These are phyloP conservation scores for Sebastolobus alascanus DNA, from an alignment of 2,797 vertebrate genomes.

Conservation along the genomic window DNA sequence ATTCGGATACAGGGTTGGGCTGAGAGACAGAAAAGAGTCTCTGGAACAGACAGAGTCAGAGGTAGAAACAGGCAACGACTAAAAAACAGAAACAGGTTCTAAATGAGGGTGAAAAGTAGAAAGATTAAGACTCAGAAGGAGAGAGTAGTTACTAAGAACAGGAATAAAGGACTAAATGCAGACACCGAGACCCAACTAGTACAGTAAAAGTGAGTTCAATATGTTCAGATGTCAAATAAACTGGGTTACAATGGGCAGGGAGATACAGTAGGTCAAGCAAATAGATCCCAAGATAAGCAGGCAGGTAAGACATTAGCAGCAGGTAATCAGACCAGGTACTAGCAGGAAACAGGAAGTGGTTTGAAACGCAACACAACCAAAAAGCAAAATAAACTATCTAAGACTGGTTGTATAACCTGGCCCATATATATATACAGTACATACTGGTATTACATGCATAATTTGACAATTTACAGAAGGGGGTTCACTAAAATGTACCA, in stretches of 20 bases:
- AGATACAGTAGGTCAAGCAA: not conserved
- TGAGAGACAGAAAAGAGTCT: slow-evolving; percentile 5
- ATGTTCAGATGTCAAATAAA: not conserved
- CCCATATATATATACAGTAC: not conserved
- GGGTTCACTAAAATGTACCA: not conserved
- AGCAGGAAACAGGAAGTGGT: not conserved
- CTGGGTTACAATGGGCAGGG: not conserved
- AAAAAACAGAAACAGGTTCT: not conserved
- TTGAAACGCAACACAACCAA: not conserved
- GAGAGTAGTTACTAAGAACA: slow-evolving; percentile 7
- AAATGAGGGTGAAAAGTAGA: not conserved
- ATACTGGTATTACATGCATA: not conserved
- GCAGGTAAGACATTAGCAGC: not conserved
- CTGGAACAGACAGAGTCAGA: not conserved
- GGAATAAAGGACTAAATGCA: not conserved
- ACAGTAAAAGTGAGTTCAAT: not conserved
- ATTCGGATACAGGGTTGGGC: not conserved
- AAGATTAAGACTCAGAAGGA: not conserved
- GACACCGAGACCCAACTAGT: not conserved
- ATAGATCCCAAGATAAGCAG: not conserved
- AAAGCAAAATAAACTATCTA: not conserved
- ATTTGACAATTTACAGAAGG: not conserved
- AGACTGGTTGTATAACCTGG: not conserved
- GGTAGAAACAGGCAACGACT: not conserved
- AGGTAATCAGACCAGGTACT: not conserved